Evolutionary conservation across 2,113 vertebrate species (phyloP).

Genomic region (Lepus americanus): DNA sequence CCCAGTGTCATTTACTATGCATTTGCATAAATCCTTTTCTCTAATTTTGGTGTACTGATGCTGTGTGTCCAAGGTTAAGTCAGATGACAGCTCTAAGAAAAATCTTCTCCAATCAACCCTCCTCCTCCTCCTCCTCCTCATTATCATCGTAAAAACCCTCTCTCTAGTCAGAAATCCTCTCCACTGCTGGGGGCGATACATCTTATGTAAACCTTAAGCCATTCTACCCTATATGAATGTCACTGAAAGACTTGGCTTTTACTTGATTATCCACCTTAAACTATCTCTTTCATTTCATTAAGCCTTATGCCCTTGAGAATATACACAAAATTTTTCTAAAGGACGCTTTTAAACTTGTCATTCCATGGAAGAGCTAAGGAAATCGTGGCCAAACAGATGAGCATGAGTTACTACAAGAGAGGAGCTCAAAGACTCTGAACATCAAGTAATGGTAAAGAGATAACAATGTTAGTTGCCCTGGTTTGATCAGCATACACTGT

Average conservation of each 20-base stretch:
- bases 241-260: background rate
- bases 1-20: background rate
- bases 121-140: too few species aligned
- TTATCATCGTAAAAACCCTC: background rate
- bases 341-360: background rate
- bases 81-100: background rate
- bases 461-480: too few species aligned
- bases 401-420: too few species aligned
- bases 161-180: background rate
- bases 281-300: background rate
- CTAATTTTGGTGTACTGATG: conserved; percentile 2
- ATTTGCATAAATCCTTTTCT: conserved; percentile 3
- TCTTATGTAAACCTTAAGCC: background rate
- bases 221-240: background rate
- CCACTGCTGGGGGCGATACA: background rate
- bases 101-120: background rate
- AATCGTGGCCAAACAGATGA: background rate
- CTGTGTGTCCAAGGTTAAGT: background rate
- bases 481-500: too few species aligned
- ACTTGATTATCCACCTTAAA: background rate
- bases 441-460: too few species aligned
- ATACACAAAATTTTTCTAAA: background rate
- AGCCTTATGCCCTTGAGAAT: background rate
- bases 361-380: background rate
- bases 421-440: too few species aligned